Base-by-base conservation (phyloP, 2,888 invertebrate genomes). In the Stictocephala bisonia region DNA sequence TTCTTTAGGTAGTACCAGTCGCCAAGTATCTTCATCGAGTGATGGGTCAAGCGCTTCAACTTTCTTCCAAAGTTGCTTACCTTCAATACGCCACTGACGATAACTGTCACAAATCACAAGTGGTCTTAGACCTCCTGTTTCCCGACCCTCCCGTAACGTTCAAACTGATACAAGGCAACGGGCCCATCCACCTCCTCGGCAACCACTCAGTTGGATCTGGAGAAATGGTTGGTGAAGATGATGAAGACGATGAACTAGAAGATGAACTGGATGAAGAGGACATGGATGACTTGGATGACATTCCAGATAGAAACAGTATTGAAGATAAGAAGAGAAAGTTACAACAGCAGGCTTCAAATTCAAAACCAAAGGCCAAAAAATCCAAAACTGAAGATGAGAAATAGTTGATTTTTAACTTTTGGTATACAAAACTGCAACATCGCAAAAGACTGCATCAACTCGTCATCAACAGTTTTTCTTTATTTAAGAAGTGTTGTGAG, bases 81-180 rank as follows among this genome's bases (percentile, higher is more conserved):
- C n/a, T n/a, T n/a, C n/a, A n/a, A n/a, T n/a, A n/a, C n/a, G n/a
- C n/a, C n/a, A n/a, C n/a, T n/a, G n/a, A n/a, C n/a, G n/a, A n/a
- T n/a, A n/a, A n/a, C n/a, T n/a, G n/a, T n/a, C n/a, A n/a, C n/a
- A n/a, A 92, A 80, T 91, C 90, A 76, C 90, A 91, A 82, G 84
- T 85, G 68, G 84, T 87, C 70, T 88, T 94, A 73, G 94, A 94
- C 83, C 88, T 95, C 77, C 92, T 93, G 82, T 94, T 94, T 84
- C 93, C 93, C 7, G 94, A 94, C 84, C 93, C 93, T 64, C 94
- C 94, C 67, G 93, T 94, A 77, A 93, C 92, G 77, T 94, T 94
- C 83, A 91, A 91, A 80, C 88, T 94, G 74, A 87, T 90, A 77
- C 90, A 89, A 86, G 90, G 90, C 80, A 84, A 82, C 77, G 94